Base-by-base conservation (phyloP, 2,888 invertebrate species). In the Cynaeus angustus region DNA sequence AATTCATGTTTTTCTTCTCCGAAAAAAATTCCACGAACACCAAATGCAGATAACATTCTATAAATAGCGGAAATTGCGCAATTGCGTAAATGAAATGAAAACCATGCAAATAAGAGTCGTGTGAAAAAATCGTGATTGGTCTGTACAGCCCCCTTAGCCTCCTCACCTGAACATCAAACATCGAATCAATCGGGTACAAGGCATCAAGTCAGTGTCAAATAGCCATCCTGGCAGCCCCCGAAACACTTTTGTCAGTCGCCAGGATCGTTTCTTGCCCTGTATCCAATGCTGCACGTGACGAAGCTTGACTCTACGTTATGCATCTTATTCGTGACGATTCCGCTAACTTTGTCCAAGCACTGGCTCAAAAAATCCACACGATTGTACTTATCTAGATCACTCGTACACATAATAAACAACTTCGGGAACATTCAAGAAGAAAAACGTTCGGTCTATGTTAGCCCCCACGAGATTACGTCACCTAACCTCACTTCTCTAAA, bases 161-260 rank as follows among this genome's bases (percentile, higher is more conserved):
- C n/a, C 64, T 46, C 56, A 68, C 68, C 68, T 68, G 53, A 10
- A 68, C 68, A 68, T 56, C 66, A 30, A 68, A 66, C 65, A 66
- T 65, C 52, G 37, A 67, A 53, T 62, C 55, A 66, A 48, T 46
- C 61, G 9, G 68, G 61, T 45, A 37, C n/a, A 37, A 62, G 43
- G 64, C 78, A 82, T 82, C 82, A 82, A 80, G 77, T 82, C 74
- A 77, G 75, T 70, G 81, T 82, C 82, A 82, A 76, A 80, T 79
- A 80, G 78, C 78, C 84, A 83, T 83, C 56, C 48, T 46, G 68
- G 62, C 68, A 64, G 48, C 46, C 41, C 14, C 46, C 41, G 30
- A 33, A 41, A 3, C 9, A n/a, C 26, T 53, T 81, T 81, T 88
- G 89, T 89, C 89, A 89, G 88, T 89, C 89, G 78, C 89, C 89